Evolutionary conservation across 2,888 invertebrate species (phyloP), one percentile per base, ranked within the genome.

Genomic region (Aphodius sticticus): DNA sequence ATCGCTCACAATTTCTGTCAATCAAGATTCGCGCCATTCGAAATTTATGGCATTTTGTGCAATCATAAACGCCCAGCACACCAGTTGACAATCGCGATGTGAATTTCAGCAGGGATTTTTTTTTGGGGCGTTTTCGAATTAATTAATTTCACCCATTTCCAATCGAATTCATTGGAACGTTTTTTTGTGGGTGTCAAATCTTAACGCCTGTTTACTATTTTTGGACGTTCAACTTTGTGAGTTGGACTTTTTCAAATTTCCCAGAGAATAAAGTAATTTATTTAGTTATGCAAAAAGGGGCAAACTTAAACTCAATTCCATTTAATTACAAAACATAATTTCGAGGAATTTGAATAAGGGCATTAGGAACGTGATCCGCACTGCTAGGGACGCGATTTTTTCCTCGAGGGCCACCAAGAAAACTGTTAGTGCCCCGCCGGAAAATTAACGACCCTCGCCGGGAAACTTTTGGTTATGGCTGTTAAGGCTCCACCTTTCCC

Each of bases 381-480:
- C 35, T 26, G 36, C 14, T 6, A 14, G 53, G 12, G 12, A 53
- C 53, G 7, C 53, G 53, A 53, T 53, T 53, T 53, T 53, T 53
- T 53, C 53, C 53, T 53, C 4, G 53, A 53, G 9, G 53, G 53
- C 53, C 53, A 53, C 53, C 26, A 71, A 77, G 77, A 77, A 77
- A 71, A 37, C 71, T 77, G 78, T 76, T 76, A 76, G 70, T 36
- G 78, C 36, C 53, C 37, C 36, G 16, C 71, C 69, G 75, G 37
- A 76, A 76, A 80, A 80, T 80, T 80, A 80, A 80, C 80, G 74
- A 76, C 77, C 70, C 80, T 71, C 80, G 6, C 26, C 36, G 80
- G 80, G 76, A 78, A 80, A 76, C 38, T 78, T 78, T 74, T 26
- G 80, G 80, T 80, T 80, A 80, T 80, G 77, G 70, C 77, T 76